A percentile compares a stretch with the other conserved stretches of the same genome.
Evolutionary conservation across 2,888 invertebrate genomes (phyloP).

Genomic region (Deilephila elpenor): DNA sequence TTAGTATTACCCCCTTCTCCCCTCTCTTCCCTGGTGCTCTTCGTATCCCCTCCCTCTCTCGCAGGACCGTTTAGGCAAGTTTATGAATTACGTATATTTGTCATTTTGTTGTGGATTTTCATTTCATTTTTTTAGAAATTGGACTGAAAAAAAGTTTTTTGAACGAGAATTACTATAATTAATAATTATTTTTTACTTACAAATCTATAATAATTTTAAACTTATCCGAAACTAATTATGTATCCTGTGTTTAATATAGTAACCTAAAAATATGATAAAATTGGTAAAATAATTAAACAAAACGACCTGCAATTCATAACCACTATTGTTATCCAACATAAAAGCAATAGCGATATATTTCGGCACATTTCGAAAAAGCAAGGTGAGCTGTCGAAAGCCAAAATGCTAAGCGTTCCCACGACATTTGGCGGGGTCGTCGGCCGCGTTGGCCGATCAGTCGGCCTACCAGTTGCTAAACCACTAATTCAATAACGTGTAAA

Average conservation of each 20-base stretch:
- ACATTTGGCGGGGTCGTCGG: slow-evolving; percentile 51
- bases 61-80: slow-evolving; percentile 8
- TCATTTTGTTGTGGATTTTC: not conserved
- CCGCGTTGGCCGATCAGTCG: slow-evolving; percentile 34
- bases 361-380: slow-evolving; percentile 24
- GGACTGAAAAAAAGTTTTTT: too few relatives aligned
- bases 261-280: too few relatives aligned
- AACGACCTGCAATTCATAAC: too few relatives aligned
- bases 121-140: too few relatives aligned
- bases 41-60: not conserved
- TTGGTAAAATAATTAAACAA: too few relatives aligned
- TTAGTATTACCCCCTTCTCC: not conserved
- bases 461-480: slow-evolving; percentile 34
- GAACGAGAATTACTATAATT: too few relatives aligned
- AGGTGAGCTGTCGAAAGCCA: slow-evolving; percentile 23
- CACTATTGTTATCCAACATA: not conserved
- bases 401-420: slow-evolving; percentile 45
- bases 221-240: too few relatives aligned
- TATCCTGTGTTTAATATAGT: too few relatives aligned
- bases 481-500: slow-evolving; percentile 28
- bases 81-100: slow-evolving; percentile 21
- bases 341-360: slow-evolving; percentile 5
- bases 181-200: too few relatives aligned
- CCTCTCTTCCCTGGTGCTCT: not conserved
- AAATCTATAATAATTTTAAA: too few relatives aligned